phyloP scores from a whole-genome alignment of 2,113 vertebrate species.

The Seriola quinqueradiata region DNA sequence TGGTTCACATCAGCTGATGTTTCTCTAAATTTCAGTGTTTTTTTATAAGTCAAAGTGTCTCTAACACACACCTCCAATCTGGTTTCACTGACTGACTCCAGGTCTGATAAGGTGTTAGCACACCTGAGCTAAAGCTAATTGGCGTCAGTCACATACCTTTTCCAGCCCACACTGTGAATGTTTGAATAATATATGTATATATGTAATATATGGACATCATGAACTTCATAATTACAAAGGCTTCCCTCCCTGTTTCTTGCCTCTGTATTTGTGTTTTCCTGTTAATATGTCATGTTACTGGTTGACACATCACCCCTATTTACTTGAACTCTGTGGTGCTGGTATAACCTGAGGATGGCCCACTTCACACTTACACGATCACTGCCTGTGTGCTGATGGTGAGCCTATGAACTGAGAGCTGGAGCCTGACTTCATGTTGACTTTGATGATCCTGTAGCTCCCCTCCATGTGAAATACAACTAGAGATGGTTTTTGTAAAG shows the following conservation, averaged over 20 bases:
- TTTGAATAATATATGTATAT: too few relatives aligned
- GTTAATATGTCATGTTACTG: conserved; percentile 45
- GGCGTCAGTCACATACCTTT: too few relatives aligned
- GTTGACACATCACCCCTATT: conserved; percentile 52
- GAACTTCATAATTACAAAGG: too few relatives aligned
- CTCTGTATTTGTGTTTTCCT: conserved; percentile 17
- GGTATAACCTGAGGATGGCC: conserved; percentile 6
- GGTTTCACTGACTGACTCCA: too few relatives aligned
- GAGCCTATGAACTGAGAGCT: neutral
- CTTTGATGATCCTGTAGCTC: neutral
- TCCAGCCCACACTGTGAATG: too few relatives aligned
- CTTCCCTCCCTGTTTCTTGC: neutral
- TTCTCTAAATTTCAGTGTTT: too few relatives aligned
- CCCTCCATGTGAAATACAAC: neutral
- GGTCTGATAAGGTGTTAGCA: too few relatives aligned
- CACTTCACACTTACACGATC: conserved; percentile 24
- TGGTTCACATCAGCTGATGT: too few relatives aligned
- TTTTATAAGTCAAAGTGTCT: too few relatives aligned
- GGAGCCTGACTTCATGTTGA: conserved; percentile 13
- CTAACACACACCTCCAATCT: too few relatives aligned
- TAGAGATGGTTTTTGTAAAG: neutral
- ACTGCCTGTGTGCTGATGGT: conserved; percentile 19
- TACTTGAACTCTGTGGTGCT: conserved; percentile 13
- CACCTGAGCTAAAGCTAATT: too few relatives aligned
- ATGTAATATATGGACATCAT: too few relatives aligned